Evolutionary conservation across 2,888 invertebrate species (phyloP).

Genomic region (Eristalis arbustorum): DNA sequence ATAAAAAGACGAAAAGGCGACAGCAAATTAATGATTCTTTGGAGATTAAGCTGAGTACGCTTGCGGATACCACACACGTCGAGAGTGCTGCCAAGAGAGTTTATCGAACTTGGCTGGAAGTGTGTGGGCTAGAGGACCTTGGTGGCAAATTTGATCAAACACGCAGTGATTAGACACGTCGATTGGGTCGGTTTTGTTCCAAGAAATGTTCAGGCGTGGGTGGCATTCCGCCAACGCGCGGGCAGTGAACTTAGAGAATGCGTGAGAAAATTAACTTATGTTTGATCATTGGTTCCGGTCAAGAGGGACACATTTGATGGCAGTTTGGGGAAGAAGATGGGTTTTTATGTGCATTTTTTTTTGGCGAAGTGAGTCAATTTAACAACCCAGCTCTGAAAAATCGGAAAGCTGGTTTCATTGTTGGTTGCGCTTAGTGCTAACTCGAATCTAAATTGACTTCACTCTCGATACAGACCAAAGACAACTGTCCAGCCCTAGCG

Average conservation of each 20-base stretch:
- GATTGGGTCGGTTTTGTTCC: background rate
- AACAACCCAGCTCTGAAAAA: no score
- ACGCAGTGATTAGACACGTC: background rate
- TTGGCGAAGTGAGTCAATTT: no score
- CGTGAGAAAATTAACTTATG: background rate
- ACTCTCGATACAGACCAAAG: no score
- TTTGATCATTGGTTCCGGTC: background rate
- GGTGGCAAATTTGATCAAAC: background rate
- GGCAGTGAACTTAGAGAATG: background rate
- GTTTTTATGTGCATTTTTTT: no score
- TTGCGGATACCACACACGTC: constrained; percentile 4
- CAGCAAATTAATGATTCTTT: constrained; percentile 8
- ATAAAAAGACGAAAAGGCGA: background rate
- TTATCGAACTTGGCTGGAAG: constrained; percentile 28
- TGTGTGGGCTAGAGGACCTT: constrained; percentile 28
- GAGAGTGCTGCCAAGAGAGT: background rate
- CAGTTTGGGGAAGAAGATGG: no score
- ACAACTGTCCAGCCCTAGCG: no score
- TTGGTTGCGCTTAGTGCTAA: no score
- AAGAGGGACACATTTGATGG: background rate
- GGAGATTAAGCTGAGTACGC: background rate
- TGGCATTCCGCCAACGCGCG: background rate
- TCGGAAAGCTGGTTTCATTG: no score
- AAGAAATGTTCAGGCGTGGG: background rate
- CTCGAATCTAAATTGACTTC: no score